Conservation (phyloP, 2,113 vertebrate species). For the Hippocampus guttulatus region DNA sequence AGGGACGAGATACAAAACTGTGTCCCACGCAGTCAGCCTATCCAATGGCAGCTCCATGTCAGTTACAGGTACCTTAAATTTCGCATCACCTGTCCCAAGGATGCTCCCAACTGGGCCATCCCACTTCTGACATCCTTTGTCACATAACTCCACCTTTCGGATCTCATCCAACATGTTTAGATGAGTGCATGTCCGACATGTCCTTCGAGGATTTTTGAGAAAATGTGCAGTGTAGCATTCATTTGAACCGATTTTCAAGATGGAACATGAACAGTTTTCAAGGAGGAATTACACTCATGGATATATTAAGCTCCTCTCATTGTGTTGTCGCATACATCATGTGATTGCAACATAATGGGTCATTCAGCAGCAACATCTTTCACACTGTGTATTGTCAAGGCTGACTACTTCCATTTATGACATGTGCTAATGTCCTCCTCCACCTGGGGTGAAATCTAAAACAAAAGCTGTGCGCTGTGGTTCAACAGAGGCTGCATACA, state of each 20-base stretch:
- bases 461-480: slow-evolving; percentile 21
- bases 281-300: neutral
- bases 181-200: neutral
- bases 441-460: slow-evolving; percentile 18
- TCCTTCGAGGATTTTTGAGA: no score
- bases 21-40: neutral
- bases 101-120: neutral
- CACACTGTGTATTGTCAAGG: slow-evolving; percentile 55
- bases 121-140: neutral
- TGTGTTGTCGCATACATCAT: slow-evolving; percentile 30
- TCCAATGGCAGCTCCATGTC: neutral
- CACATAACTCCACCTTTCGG: slow-evolving; percentile 9
- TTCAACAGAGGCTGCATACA: slow-evolving; percentile 20
- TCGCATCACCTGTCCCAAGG: neutral
- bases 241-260: slow-evolving; percentile 27
- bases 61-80: neutral
- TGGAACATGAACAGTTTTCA: slow-evolving; percentile 36
- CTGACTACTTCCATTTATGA: slow-evolving; percentile 50
- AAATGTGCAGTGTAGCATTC: slow-evolving; percentile 18
- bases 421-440: slow-evolving; percentile 32
- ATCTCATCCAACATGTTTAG: slow-evolving; percentile 7
- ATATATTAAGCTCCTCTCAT: slow-evolving; percentile 10
- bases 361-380: slow-evolving; percentile 49
- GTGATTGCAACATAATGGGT: slow-evolving; percentile 41
- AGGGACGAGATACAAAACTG: neutral